phyloP scores from a whole-genome alignment of 2,113 vertebrate species.

The Melozone crissalis region DNA sequence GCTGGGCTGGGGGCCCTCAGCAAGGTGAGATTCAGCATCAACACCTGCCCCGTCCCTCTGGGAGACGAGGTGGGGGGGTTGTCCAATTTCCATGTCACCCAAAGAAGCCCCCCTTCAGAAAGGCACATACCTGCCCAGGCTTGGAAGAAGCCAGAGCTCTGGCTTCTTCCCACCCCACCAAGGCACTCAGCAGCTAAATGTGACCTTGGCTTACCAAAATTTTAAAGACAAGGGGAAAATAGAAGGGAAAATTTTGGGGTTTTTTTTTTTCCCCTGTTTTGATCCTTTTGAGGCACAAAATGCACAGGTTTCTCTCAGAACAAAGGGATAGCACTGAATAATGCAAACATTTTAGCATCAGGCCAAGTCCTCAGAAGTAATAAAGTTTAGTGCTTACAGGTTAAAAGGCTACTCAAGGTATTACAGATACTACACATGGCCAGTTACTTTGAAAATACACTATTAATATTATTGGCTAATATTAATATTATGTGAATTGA shows the following conservation, averaged over 20 bases:
- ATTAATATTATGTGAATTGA: slow-evolving; percentile 83
- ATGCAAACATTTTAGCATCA: slow-evolving; percentile 68
- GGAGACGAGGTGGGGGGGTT: rapidly evolving
- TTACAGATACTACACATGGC: slow-evolving; percentile 44
- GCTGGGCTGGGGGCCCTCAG: neutral
- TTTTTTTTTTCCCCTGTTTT: neutral
- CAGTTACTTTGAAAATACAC: slow-evolving; percentile 42
- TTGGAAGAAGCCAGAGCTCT: neutral
- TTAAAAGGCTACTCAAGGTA: slow-evolving; percentile 64
- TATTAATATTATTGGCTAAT: slow-evolving; percentile 95
- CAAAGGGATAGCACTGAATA: slow-evolving; percentile 60
- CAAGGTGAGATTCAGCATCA: neutral
- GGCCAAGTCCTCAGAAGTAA: slow-evolving; percentile 80
- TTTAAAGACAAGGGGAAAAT: neutral
- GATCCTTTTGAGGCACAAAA: slow-evolving; percentile 61
- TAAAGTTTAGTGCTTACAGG: slow-evolving; percentile 66
- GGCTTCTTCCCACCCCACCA: neutral
- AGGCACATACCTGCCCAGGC: neutral
- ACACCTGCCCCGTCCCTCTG: neutral
- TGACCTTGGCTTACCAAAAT: neutral
- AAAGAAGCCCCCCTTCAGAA: neutral
- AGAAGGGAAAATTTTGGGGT: neutral
- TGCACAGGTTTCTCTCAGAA: neutral
- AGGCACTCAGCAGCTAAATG: neutral
- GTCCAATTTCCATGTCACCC: neutral